Evolutionary conservation across 2,797 vertebrate species (phyloP).

Genomic region (Danio aesculapii): DNA sequence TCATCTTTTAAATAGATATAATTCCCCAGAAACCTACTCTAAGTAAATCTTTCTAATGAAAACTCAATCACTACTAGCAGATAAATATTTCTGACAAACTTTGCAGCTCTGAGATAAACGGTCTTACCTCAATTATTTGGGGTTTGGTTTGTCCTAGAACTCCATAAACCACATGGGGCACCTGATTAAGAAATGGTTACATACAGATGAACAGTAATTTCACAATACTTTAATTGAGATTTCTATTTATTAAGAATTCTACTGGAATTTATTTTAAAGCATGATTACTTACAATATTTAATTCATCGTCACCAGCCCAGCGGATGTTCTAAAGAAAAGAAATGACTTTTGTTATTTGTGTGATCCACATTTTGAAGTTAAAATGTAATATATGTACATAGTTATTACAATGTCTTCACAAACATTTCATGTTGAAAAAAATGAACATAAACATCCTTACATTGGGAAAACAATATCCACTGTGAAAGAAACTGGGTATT

Average conservation of each 20-base stretch:
- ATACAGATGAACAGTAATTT: neutral
- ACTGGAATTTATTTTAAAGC: neutral
- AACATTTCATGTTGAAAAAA: neutral
- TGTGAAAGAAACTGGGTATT: constrained; percentile 53
- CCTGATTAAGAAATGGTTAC: constrained; percentile 27
- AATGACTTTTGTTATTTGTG: neutral
- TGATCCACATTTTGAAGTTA: neutral
- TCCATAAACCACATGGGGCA: constrained; percentile 39
- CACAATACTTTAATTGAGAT: neutral
- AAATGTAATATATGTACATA: neutral
- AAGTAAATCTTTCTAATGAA: neutral
- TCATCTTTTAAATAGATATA: neutral
- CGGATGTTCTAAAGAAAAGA: constrained; percentile 43
- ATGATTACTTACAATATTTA: constrained; percentile 52
- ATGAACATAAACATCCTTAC: neutral
- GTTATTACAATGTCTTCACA: neutral
- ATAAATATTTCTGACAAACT: neutral
- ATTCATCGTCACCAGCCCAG: constrained; percentile 54
- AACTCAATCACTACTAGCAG: neutral
- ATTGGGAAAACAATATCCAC: constrained; percentile 51
- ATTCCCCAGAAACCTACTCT: neutral
- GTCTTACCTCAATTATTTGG: constrained; percentile 42
- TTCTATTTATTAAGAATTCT: neutral
- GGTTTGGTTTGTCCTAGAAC: constrained; percentile 41
- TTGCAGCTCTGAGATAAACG: neutral